These are phyloP conservation scores for Cordilura impudica DNA, from an alignment of 2,888 invertebrate genomes.

Conservation along the genomic window DNA sequence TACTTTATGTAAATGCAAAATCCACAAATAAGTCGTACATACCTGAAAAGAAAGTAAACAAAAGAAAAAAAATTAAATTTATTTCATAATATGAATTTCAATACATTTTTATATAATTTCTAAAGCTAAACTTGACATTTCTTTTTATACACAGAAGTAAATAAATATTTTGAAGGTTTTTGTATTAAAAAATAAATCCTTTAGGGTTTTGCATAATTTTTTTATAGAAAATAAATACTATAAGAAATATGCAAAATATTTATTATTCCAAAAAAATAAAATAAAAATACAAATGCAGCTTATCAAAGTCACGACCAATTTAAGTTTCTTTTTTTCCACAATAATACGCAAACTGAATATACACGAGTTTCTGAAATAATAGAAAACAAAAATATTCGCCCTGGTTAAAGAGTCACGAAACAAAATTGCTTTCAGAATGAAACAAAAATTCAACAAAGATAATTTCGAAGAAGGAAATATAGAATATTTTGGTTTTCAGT, in stretches of 20 bases:
- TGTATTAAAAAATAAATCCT: background rate
- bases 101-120: background rate
- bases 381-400: background rate
- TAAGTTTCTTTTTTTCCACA: background rate
- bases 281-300: background rate
- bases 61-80: background rate
- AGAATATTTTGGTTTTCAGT: no score
- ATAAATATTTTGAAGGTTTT: slow-evolving; percentile 1
- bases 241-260: slow-evolving; percentile 5
- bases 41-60: slow-evolving; percentile 17
- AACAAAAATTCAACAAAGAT: background rate
- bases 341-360: background rate
- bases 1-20: no score
- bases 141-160: background rate
- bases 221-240: background rate
- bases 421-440: background rate
- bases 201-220: background rate
- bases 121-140: background rate
- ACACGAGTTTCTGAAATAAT: no score
- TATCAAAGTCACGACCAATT: slow-evolving; percentile 9
- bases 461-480: background rate
- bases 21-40: background rate
- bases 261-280: background rate
- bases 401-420: background rate
- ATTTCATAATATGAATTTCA: background rate